Evolutionary conservation across 2,888 invertebrate genomes (phyloP).

Genomic region (Ormyrus nitidulus): DNA sequence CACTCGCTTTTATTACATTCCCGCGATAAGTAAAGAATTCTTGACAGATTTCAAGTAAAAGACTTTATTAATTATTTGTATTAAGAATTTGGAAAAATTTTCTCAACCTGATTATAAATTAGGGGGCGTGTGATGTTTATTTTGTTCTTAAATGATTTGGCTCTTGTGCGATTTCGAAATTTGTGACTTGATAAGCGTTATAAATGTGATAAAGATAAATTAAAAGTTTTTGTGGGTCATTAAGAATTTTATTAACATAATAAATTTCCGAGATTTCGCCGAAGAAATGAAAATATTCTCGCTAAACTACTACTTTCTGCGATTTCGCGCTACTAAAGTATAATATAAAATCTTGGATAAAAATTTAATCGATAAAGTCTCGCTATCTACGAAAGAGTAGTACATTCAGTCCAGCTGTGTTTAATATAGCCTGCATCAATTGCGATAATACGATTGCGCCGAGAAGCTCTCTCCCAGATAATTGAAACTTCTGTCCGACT

Average conservation of each 20-base stretch:
- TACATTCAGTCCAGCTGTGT: constrained; percentile 18
- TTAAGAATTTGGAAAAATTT: constrained; percentile 30
- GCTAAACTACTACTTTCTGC: too few relatives aligned
- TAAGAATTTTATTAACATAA: constrained; percentile 19
- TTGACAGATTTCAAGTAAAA: too few relatives aligned
- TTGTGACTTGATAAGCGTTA: constrained; percentile 17
- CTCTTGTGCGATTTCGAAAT: constrained; percentile 37
- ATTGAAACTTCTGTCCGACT: constrained; percentile 19
- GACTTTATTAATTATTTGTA: too few relatives aligned
- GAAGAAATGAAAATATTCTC: not conserved
- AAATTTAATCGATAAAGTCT: constrained; percentile 43
- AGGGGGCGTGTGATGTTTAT: constrained; percentile 25
- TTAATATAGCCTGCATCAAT: constrained; percentile 28
- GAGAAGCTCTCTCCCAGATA: too few relatives aligned
- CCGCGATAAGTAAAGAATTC: too few relatives aligned
- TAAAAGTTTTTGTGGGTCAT: not conserved
- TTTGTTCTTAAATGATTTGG: constrained; percentile 20
- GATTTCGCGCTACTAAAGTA: not conserved
- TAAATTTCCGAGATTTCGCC: not conserved
- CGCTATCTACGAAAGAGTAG: constrained; percentile 18
- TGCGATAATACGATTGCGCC: constrained; percentile 24
- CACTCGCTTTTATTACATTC: too few relatives aligned
- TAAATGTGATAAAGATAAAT: constrained; percentile 35
- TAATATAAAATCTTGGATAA: constrained; percentile 17
- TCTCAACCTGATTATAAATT: constrained; percentile 20